Evolutionary conservation across 2,888 invertebrate genomes (phyloP).

Genomic region (Drosophila melanosoma): DNA sequence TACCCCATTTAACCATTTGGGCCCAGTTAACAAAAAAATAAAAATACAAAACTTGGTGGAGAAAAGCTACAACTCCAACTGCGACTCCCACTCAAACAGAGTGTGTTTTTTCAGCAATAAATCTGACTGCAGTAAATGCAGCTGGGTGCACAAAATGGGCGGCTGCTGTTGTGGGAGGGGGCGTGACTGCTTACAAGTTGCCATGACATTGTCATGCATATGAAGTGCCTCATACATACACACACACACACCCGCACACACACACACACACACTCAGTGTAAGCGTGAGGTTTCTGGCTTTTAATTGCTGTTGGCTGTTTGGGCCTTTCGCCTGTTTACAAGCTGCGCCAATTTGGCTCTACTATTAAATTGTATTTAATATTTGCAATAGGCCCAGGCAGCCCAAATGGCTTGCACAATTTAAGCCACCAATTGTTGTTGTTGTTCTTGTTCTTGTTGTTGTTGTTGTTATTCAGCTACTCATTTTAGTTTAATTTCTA

Average conservation of each 20-base stretch:
- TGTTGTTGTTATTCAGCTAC: slow-evolving; percentile 31
- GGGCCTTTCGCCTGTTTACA: slow-evolving; percentile 62
- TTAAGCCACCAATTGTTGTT: slow-evolving; percentile 52
- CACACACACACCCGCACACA: slow-evolving; percentile 20
- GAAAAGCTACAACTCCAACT: slow-evolving; percentile 14
- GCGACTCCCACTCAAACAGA: slow-evolving; percentile 1
- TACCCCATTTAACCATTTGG: not conserved
- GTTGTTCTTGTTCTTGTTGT: slow-evolving; percentile 21
- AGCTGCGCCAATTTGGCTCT: slow-evolving; percentile 72
- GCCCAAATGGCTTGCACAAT: slow-evolving; percentile 72
- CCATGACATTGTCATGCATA: slow-evolving; percentile 79
- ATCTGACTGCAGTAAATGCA: slow-evolving; percentile 63
- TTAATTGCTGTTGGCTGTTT: slow-evolving; percentile 68
- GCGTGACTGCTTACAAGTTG: slow-evolving; percentile 71
- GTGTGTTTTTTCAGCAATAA: slow-evolving; percentile 53
- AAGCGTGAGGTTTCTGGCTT: slow-evolving; percentile 29
- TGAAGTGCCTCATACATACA: slow-evolving; percentile 51
- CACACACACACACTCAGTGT: slow-evolving; percentile 6
- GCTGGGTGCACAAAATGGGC: slow-evolving; percentile 13
- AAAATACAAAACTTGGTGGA: not conserved
- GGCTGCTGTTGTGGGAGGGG: slow-evolving; percentile 14
- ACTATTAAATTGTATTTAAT: slow-evolving; percentile 72
- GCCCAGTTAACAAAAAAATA: not conserved
- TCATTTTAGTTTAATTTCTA: slow-evolving; percentile 80
- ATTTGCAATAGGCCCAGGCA: slow-evolving; percentile 56